Evolutionary conservation across 2,888 invertebrate genomes (phyloP).

Genomic region (Tholera decimalis): DNA sequence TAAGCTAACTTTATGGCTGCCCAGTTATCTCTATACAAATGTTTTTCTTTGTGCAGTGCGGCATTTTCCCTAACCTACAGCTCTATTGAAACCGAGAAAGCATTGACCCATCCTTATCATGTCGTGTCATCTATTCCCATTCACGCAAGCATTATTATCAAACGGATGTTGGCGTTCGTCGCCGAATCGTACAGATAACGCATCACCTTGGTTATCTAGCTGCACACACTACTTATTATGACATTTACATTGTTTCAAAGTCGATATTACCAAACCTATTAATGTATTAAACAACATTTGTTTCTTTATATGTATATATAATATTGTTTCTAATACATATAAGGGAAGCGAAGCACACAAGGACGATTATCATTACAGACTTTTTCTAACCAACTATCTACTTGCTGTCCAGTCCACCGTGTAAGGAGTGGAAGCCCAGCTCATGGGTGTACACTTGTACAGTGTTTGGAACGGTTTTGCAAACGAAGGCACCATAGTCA

Average conservation of each 20-base stretch:
- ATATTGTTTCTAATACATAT: not conserved
- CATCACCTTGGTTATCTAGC: constrained; percentile 54
- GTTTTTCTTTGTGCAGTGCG: not conserved
- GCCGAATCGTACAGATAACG: constrained; percentile 41
- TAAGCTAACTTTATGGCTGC: not conserved
- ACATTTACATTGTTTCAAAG: constrained; percentile 37
- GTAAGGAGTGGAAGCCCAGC: no score
- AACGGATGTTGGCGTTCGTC: constrained; percentile 57
- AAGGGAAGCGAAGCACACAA: no score
- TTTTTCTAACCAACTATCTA: no score
- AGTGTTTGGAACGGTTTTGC: not conserved
- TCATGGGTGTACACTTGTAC: no score
- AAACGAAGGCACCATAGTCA: not conserved
- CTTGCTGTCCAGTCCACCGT: no score
- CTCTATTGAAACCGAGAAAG: constrained; percentile 4
- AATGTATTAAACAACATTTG: constrained; percentile 1
- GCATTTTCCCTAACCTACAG: constrained; percentile 10
- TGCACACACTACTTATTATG: constrained; percentile 25
- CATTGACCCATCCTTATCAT: constrained; percentile 23
- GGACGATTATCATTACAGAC: no score
- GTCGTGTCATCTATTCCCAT: constrained; percentile 36
- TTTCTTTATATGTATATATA: not conserved
- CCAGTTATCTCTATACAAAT: not conserved
- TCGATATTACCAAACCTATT: constrained; percentile 8
- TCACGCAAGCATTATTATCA: constrained; percentile 49